Percentiles rank a stretch among this genome's conserved stretches.
Evolutionary conservation across 1,140 invertebrate genomes (phyloP).

Genomic region (Cydia fagiglandana): DNA sequence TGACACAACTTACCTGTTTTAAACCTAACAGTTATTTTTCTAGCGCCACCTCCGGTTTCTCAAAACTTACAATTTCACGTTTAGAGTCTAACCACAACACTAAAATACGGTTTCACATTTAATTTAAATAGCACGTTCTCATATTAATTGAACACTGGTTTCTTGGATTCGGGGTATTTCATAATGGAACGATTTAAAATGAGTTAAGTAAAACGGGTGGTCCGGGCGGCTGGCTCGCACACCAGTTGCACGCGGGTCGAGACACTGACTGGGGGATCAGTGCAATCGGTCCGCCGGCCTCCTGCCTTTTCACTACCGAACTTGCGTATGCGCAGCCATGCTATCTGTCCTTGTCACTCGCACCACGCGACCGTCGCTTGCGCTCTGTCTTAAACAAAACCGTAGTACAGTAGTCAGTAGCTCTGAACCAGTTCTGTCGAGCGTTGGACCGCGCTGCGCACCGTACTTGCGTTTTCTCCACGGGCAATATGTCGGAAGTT

Average conservation of each 20-base stretch:
- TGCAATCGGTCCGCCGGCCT: slow-evolving; percentile 57
- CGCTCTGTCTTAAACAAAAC: slow-evolving; percentile 44
- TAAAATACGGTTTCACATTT: slow-evolving; percentile 49
- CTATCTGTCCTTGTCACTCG: slow-evolving; percentile 50
- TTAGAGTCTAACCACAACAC: slow-evolving; percentile 56
- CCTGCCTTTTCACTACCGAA: slow-evolving; percentile 61
- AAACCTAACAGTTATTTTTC: slow-evolving; percentile 72
- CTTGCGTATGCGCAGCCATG: slow-evolving; percentile 61
- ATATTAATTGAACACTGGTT: slow-evolving; percentile 56
- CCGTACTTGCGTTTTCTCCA: slow-evolving; percentile 60
- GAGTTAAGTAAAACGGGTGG: slow-evolving; percentile 65
- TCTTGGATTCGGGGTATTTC: slow-evolving; percentile 61
- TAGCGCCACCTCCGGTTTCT: slow-evolving; percentile 55
- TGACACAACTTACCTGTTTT: slow-evolving; percentile 75
- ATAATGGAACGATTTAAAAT: slow-evolving; percentile 57
- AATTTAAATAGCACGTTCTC: slow-evolving; percentile 42
- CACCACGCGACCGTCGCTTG: slow-evolving; percentile 5
- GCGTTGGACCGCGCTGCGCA: slow-evolving; percentile 55
- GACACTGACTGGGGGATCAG: slow-evolving; percentile 67
- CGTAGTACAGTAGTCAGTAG: slow-evolving; percentile 71
- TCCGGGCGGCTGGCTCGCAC: slow-evolving; percentile 50
- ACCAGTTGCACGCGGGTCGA: slow-evolving; percentile 65
- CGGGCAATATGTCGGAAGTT: slow-evolving; percentile 57
- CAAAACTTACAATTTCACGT: slow-evolving; percentile 48
- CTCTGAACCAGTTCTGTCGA: slow-evolving; percentile 70